Base-by-base conservation (phyloP, 2,113 vertebrate species). In the Hoplias malabaricus region DNA sequence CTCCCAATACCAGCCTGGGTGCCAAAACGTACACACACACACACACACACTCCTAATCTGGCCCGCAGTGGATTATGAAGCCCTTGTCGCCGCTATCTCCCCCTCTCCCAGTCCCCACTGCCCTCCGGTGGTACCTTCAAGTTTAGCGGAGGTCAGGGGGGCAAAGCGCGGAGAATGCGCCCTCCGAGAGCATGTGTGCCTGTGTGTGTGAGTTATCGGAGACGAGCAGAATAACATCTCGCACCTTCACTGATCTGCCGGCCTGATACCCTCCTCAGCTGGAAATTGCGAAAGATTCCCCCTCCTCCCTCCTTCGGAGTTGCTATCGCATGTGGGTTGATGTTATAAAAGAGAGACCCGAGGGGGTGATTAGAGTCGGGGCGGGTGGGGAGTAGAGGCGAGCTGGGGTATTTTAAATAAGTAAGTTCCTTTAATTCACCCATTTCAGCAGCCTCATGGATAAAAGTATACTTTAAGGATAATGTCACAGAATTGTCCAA, bases 31-130 rank as follows among this genome's bases (percentile, higher is more conserved):
- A 46, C 62, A 76, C 54, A 66, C 86, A 83, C 82, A 80, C 89
- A 88, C 90, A 62, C 88, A 89, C 89, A 82, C 85, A 92, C 62
- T 91, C 89, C 89, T 91, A 90, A 94, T 95, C 93, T 93, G 89
- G 87, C 90, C 90, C 93, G 79, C 92, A 92, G 89, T 93, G 90
- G 95, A 92, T 95, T 94, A 95, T 2, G 50, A 89, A 90, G 87
- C 88, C 92, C 87, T 88, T 92, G 89, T 92, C 92, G 92, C 90
- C 88, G 88, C 92, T 90, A 90, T 90, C 91, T 87, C 90, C 86
- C 82, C 84, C 87, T 90, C 83, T 87, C 87, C 84, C 86, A 85
- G 86, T 90, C 88, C 91, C 88, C 83, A 89, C 89, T 92, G 90
- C 90, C 92, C 92, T 87, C 89, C 79, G 92, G 92, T 91, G 88